Conservation (phyloP, 2,888 invertebrate species). For the Himalopsyche kuldschensis region DNA sequence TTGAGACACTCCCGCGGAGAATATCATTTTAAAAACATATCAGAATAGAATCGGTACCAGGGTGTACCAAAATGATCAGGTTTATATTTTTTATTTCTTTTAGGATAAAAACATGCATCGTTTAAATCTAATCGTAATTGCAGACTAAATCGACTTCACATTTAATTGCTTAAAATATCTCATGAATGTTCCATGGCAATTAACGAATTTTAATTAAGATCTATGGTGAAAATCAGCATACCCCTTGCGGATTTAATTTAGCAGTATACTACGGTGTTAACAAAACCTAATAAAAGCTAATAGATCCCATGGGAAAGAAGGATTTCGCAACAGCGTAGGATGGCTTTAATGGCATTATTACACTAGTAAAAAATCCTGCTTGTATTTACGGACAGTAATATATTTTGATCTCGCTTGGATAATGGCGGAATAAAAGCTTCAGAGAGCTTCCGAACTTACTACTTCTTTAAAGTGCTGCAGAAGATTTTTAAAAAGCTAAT, state of each 20-base stretch:
- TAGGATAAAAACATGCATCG: too few species aligned
- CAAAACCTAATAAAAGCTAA: neutral
- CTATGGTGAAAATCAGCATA: neutral
- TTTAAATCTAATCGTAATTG: too few species aligned
- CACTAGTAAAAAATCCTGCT: neutral
- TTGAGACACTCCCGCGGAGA: too few species aligned
- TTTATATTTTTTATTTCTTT: too few species aligned
- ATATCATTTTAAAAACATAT: too few species aligned
- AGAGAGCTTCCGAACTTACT: neutral
- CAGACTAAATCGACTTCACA: too few species aligned
- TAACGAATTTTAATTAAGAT: neutral
- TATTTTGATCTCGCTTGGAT: neutral
- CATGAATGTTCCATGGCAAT: neutral
- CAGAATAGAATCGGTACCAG: too few species aligned
- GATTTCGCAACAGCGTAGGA: neutral
- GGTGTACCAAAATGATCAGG: too few species aligned
- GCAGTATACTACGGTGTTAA: neutral
- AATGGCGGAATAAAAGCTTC: neutral
- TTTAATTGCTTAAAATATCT: too few species aligned
- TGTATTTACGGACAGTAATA: neutral
- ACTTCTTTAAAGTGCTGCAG: neutral
- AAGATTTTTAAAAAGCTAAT: too few species aligned
- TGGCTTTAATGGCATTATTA: neutral
- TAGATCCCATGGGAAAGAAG: neutral
- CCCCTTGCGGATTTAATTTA: neutral